Percentiles rank a stretch among this genome's conserved stretches.
phyloP scores from a whole-genome alignment of 2,797 vertebrate species.

The Discoglossus pictus region DNA sequence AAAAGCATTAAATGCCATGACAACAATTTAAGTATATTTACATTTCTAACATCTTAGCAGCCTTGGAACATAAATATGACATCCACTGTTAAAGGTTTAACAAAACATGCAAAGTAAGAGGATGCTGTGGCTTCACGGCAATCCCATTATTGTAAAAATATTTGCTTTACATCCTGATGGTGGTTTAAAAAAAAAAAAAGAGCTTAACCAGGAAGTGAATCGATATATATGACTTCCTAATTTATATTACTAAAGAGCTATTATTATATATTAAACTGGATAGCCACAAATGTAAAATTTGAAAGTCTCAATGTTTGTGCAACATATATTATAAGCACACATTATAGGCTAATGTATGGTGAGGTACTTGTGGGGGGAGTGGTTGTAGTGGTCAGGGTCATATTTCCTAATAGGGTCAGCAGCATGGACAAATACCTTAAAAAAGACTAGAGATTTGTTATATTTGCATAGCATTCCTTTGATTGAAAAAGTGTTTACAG shows the following conservation, averaged over 20 bases:
- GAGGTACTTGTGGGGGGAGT: too few species aligned
- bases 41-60: not conserved
- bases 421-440: too few species aligned
- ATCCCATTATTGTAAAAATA: constrained; percentile 7
- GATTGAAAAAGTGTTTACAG: too few species aligned
- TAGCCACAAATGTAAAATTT: too few species aligned
- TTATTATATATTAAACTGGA: too few species aligned
- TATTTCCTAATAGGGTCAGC: too few species aligned
- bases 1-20: constrained; percentile 13
- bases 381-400: too few species aligned
- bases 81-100: constrained; percentile 7
- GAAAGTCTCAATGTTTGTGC: too few species aligned
- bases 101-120: not conserved
- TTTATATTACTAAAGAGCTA: constrained; percentile 7
- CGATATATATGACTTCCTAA: not conserved
- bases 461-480: too few species aligned
- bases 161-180: constrained; percentile 1
- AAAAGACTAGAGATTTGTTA: too few species aligned
- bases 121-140: not conserved
- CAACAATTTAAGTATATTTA: constrained; percentile 14
- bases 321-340: too few species aligned
- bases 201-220: not conserved
- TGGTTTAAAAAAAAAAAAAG: constrained; percentile 2
- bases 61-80: constrained; percentile 6
- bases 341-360: too few species aligned